Evolutionary conservation across 2,113 vertebrate species (phyloP), one percentile per base, ranked within the genome.

Genomic region (Heliornis fulica): DNA sequence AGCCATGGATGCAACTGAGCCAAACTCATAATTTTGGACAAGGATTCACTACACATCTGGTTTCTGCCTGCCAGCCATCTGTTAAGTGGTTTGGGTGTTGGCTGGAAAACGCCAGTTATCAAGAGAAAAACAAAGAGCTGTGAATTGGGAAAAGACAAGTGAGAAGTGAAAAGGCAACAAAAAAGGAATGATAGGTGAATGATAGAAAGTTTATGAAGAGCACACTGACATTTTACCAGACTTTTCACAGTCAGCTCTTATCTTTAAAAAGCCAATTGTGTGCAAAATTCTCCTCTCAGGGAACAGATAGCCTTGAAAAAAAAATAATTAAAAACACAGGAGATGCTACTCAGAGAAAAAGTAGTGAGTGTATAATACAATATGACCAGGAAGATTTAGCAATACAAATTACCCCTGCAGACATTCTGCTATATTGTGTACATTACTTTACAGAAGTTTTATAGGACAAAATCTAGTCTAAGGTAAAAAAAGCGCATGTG

Each of bases 61-160:
- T 92, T 97, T 94, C 92, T 93, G 90, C 88, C 93, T 93, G 90
- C 93, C 85, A 95, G 72, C 93, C 93, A 96, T 96, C 96, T 97
- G 96, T 92, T 93, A 83, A 87, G 85, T 71, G 96, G 19, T 60
- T 96, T 95, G 85, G 83, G 90, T 94, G 90, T 86, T 97, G 94
- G 93, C 96, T 87, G 83, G 88, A 90, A 96, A 95, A 43, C 28
- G 79, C 84, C 84, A 72, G 29, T 63, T 94, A 95, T 87, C 92
- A 90, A 70, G 83, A 78, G 85, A 75, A 72, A 94, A 94, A 83
- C 60, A 88, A 70, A 93, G 51, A 76, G 21, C 53, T 75, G 65
- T 1, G 31, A 83, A 93, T 11, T 80, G 72, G 76, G 90, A 68
- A 89, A 94, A 90, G 64, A 68, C 31, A 56, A 87, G 76, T 32